Evolutionary conservation across 2,888 invertebrate genomes (phyloP).

Genomic region (Orchesellides sinensis): DNA sequence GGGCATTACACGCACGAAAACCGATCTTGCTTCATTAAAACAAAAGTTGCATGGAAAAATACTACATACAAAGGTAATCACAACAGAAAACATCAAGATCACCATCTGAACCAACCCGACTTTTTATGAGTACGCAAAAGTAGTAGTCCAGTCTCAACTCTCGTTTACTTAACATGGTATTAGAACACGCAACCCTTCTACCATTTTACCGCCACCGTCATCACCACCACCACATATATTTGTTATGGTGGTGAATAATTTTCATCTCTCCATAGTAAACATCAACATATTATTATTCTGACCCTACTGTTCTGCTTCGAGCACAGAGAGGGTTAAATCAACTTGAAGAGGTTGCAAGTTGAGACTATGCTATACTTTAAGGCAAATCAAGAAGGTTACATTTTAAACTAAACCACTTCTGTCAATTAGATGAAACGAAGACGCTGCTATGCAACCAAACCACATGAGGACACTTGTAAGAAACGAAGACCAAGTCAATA

Average conservation of each 20-base stretch:
- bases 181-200: background rate
- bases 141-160: background rate
- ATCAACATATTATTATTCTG: too few relatives aligned
- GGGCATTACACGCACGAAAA: too few relatives aligned
- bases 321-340: background rate
- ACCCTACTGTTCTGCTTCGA: too few relatives aligned
- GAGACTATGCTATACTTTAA: background rate
- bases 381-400: constrained; percentile 10
- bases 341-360: background rate
- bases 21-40: too few relatives aligned
- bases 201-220: background rate
- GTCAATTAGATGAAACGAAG: too few relatives aligned
- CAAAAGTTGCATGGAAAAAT: too few relatives aligned
- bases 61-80: too few relatives aligned
- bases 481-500: background rate
- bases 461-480: background rate
- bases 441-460: too few relatives aligned
- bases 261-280: background rate
- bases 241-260: background rate
- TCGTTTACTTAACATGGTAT: background rate
- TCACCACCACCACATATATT: background rate
- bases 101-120: too few relatives aligned
- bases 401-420: too few relatives aligned
- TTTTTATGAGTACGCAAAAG: too few relatives aligned
- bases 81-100: too few relatives aligned